A percentile compares a stretch with the other conserved stretches of the same genome.
Evolutionary conservation across 1,140 invertebrate genomes (phyloP).

Genomic region (Meloidogyne exigua): DNA sequence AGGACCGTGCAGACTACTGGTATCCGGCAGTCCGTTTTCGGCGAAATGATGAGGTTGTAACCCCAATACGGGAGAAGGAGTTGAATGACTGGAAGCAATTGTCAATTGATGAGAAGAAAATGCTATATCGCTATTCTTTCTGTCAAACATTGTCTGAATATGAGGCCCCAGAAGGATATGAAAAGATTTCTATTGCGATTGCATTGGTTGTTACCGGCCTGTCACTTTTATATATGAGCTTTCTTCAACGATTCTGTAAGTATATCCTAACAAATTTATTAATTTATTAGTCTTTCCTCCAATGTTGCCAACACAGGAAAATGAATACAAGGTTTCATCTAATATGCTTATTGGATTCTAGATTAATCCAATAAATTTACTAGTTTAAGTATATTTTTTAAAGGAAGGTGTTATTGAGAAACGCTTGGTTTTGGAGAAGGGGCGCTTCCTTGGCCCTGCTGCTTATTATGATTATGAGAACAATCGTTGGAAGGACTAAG

Average conservation of each 20-base stretch:
- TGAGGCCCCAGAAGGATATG: constrained; percentile 61
- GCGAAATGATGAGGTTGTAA: constrained; percentile 55
- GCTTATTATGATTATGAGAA: constrained; percentile 61
- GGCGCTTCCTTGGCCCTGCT: constrained; percentile 53
- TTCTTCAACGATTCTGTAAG: constrained; percentile 25
- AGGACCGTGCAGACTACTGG: constrained; percentile 61
- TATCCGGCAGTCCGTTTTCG: constrained; percentile 63
- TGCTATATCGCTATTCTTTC: constrained; percentile 60
- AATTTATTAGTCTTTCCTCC: constrained; percentile 52
- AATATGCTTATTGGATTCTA: background rate
- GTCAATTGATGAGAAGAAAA: constrained; percentile 56
- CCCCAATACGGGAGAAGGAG: constrained; percentile 55
- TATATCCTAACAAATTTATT: constrained; percentile 16
- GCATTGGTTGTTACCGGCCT: constrained; percentile 40
- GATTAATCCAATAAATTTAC: too few species aligned
- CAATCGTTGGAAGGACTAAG: constrained; percentile 59
- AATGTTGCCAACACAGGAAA: constrained; percentile 58
- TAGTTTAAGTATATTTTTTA: too few species aligned
- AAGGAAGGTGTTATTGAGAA: constrained; percentile 53
- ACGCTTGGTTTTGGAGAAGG: constrained; percentile 47
- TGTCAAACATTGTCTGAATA: constrained; percentile 60
- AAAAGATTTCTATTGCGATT: constrained; percentile 48
- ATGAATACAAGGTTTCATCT: constrained; percentile 50
- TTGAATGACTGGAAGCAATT: constrained; percentile 60
- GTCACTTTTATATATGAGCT: constrained; percentile 47